Conservation (phyloP, 2,797 vertebrate species). For the Acanthurus lineatus region DNA sequence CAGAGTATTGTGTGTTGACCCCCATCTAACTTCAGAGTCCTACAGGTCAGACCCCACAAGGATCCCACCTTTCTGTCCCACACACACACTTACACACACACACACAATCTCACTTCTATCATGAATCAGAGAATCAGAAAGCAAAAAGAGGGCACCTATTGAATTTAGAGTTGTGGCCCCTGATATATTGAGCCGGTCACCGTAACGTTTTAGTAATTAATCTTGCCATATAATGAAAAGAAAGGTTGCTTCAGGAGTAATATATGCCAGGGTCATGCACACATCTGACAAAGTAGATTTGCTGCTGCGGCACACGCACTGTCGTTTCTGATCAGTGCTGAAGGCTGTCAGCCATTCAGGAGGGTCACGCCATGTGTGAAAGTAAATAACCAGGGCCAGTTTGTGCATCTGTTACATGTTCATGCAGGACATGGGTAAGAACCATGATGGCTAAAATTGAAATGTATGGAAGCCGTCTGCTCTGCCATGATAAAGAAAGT, state of each 20-base stretch:
- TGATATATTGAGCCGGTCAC: conserved; percentile 48
- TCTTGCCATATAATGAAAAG: conserved; percentile 44
- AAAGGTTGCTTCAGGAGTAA: conserved; percentile 53
- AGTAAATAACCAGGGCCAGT: conserved; percentile 26
- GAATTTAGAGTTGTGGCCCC: conserved; percentile 5
- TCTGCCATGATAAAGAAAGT: conserved; percentile 38
- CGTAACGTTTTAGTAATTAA: conserved; percentile 63
- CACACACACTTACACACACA: background rate
- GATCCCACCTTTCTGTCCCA: conserved; percentile 8
- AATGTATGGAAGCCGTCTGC: conserved; percentile 24
- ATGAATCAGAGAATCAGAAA: conserved; percentile 13
- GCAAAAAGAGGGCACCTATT: conserved; percentile 2
- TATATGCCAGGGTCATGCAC: conserved; percentile 22
- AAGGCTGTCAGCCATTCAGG: conserved; percentile 18
- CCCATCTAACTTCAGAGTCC: conserved; percentile 22
- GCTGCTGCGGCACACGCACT: conserved; percentile 9
- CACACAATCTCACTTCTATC: background rate
- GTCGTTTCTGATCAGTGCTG: conserved; percentile 49
- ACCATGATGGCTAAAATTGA: background rate
- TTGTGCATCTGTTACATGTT: conserved; percentile 9
- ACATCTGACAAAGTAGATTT: conserved; percentile 51
- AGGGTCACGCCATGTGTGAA: background rate
- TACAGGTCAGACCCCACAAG: conserved; percentile 3
- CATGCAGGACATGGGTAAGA: background rate
- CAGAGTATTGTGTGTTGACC: conserved; percentile 45